Conservation (phyloP, 2,113 vertebrate genomes). For the Dromas ardeola region DNA sequence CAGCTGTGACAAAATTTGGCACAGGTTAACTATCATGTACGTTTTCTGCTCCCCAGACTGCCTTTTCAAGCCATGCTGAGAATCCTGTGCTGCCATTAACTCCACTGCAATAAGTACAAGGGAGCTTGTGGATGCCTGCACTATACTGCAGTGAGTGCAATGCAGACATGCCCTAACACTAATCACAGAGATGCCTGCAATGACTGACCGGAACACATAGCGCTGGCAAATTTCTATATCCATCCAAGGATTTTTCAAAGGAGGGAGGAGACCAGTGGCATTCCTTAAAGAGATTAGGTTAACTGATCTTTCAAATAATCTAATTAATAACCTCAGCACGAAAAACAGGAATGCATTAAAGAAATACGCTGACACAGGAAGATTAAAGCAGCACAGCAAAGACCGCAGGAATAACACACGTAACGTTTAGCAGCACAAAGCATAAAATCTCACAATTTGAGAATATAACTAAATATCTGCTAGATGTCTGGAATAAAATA, state of each 20-base stretch:
- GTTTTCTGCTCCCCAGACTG: background rate
- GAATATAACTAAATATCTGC: background rate
- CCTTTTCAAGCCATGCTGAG: background rate
- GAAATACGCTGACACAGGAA: background rate
- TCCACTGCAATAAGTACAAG: background rate
- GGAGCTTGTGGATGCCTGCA: background rate
- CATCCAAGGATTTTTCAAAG: background rate
- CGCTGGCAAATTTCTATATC: background rate
- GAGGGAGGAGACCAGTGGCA: background rate
- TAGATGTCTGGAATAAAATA: background rate
- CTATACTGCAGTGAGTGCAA: background rate
- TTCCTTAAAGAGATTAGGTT: background rate
- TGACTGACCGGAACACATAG: background rate
- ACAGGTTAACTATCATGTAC: background rate
- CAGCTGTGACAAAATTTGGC: background rate
- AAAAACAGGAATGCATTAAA: background rate
- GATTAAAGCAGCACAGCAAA: background rate
- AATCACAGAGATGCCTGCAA: background rate
- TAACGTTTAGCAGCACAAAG: background rate
- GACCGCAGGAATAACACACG: background rate
- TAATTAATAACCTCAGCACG: background rate
- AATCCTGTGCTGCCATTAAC: background rate
- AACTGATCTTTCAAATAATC: background rate
- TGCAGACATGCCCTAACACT: background rate
- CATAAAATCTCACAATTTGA: background rate